Evolutionary conservation across 2,888 invertebrate species (phyloP).

Genomic region (Drosophila prolongata): DNA sequence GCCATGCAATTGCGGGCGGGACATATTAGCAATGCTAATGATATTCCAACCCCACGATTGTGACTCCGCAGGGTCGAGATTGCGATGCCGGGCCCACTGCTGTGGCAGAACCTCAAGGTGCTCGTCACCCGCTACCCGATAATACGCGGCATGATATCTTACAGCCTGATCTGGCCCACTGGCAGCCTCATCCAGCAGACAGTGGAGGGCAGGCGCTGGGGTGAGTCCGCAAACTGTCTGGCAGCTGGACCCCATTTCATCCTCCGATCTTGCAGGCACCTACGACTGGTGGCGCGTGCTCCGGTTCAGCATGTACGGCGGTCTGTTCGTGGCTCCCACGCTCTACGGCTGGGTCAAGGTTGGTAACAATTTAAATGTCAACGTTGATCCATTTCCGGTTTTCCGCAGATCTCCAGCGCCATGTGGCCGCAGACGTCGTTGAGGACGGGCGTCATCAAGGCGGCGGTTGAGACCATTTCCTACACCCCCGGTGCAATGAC

Average conservation of each 20-base stretch:
- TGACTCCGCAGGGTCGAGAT: slow-evolving; percentile 26
- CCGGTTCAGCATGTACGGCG: slow-evolving; percentile 92
- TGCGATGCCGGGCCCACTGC: slow-evolving; percentile 44
- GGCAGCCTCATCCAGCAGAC: slow-evolving; percentile 90
- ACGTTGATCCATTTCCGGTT: not conserved
- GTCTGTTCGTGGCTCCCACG: slow-evolving; percentile 92
- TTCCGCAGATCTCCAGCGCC: slow-evolving; percentile 85
- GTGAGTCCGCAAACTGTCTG: slow-evolving; percentile 82
- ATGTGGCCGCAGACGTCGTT: slow-evolving; percentile 91
- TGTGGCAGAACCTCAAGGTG: slow-evolving; percentile 74
- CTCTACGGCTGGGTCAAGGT: slow-evolving; percentile 92
- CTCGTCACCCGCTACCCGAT: slow-evolving; percentile 82
- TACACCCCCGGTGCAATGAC: slow-evolving; percentile 92
- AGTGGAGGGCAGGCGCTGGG: slow-evolving; percentile 87
- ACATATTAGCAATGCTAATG: slow-evolving; percentile 30
- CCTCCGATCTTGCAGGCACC: slow-evolving; percentile 80
- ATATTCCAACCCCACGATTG: slow-evolving; percentile 14
- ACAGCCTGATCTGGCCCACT: slow-evolving; percentile 90
- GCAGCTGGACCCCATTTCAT: too few relatives aligned
- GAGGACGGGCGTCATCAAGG: slow-evolving; percentile 90
- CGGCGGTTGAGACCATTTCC: slow-evolving; percentile 89
- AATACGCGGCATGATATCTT: slow-evolving; percentile 88
- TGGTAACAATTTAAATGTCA: not conserved
- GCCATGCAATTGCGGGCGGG: slow-evolving; percentile 37
- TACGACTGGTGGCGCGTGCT: slow-evolving; percentile 89